phyloP scores from a whole-genome alignment of 2,888 invertebrate genomes.

The Sialis lutaria region DNA sequence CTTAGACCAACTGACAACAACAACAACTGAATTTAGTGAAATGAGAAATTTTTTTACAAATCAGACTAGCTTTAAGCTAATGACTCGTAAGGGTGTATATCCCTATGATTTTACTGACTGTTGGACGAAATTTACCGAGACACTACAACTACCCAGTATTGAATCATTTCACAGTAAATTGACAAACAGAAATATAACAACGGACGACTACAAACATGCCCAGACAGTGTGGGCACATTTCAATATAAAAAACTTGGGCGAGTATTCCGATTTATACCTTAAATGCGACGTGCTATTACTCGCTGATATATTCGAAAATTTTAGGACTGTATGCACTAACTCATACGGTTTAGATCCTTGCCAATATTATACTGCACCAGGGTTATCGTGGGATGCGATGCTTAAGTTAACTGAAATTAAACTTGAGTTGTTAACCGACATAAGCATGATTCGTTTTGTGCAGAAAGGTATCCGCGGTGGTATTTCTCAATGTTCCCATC shows the following conservation, averaged over 20 bases:
- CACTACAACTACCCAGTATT: conserved; percentile 11
- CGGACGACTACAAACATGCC: conserved; percentile 18
- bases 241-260: conserved; percentile 14
- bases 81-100: conserved; percentile 17
- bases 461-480: conserved; percentile 17
- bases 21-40: conserved; percentile 8
- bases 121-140: conserved; percentile 12
- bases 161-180: conserved; percentile 13
- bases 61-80: conserved; percentile 7
- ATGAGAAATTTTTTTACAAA: conserved; percentile 4
- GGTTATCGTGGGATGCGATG: conserved; percentile 19
- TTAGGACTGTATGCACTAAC: conserved; percentile 9
- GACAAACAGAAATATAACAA: conserved; percentile 11
- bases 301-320: conserved; percentile 20
- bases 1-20: conserved; percentile 14
- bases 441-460: conserved; percentile 18
- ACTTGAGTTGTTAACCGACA: conserved; percentile 18
- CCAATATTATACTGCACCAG: conserved; percentile 18
- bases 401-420: conserved; percentile 16
- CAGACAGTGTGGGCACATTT: conserved; percentile 17
- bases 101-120: conserved; percentile 17
- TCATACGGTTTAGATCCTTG: conserved; percentile 14
- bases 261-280: conserved; percentile 19
- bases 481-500: conserved; percentile 15
- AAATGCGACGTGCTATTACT: conserved; percentile 20